These are phyloP conservation scores for Ooceraea biroi DNA, from an alignment of 1,140 invertebrate species.

Conservation along the genomic window DNA sequence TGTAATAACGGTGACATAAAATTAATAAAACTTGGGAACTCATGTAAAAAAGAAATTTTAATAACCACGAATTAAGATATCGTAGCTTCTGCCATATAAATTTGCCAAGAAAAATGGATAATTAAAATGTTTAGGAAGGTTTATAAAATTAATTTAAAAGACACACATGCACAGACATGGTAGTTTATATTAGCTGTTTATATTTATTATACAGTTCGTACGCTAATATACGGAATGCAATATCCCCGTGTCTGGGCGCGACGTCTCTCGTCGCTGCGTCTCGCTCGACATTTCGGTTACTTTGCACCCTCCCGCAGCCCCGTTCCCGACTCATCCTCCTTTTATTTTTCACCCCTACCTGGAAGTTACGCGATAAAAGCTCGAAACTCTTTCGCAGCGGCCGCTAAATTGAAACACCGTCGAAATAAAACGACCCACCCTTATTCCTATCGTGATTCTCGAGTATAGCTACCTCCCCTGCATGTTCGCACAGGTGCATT, in stretches of 20 bases:
- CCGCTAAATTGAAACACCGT: constrained; percentile 76
- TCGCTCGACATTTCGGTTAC: constrained; percentile 27
- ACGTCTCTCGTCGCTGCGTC: constrained; percentile 49
- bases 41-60: too few species aligned
- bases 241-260: too few species aligned
- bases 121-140: neutral
- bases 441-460: constrained; percentile 22
- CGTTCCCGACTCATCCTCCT: constrained; percentile 40
- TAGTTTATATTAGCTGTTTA: neutral
- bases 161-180: neutral
- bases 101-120: neutral
- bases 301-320: neutral
- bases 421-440: constrained; percentile 68
- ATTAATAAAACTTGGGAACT: too few species aligned
- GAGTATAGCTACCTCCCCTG: neutral
- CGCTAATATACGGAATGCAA: constrained; percentile 21
- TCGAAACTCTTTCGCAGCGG: constrained; percentile 72
- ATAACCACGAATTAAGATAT: too few species aligned
- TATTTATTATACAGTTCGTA: constrained; percentile 38
- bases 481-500: neutral
- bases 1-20: too few species aligned
- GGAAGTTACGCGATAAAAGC: constrained; percentile 77
- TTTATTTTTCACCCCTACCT: constrained; percentile 66
- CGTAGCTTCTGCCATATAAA: too few species aligned
- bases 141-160: neutral